Conservation (phyloP, 2,888 invertebrate genomes). For the Leptodirus hochenwartii region DNA sequence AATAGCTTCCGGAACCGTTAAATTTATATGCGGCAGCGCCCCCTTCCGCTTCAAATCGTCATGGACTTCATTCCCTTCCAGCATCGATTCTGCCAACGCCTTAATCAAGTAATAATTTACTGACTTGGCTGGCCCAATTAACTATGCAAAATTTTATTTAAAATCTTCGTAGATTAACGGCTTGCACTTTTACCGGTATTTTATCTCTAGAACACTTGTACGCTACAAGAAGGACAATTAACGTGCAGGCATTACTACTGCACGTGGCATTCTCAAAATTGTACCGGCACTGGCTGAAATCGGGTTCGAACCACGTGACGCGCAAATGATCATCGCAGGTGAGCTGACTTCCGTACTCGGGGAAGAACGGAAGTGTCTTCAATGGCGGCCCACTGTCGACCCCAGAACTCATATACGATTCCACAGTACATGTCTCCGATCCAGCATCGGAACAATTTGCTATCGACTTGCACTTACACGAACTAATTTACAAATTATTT, state of each 20-base stretch:
- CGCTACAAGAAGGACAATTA: conserved; percentile 38
- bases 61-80: conserved; percentile 38
- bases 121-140: conserved; percentile 11
- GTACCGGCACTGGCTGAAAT: conserved; percentile 39
- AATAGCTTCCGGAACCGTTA: conserved; percentile 35
- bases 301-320: conserved; percentile 33
- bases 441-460: too few relatives aligned
- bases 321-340: conserved; percentile 18
- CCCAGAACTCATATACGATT: too few relatives aligned
- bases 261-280: conserved; percentile 26
- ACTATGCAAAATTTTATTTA: conserved; percentile 3
- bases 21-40: conserved; percentile 26
- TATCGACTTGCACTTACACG: too few relatives aligned
- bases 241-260: conserved; percentile 42
- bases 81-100: conserved; percentile 34
- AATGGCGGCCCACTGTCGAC: too few relatives aligned
- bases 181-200: conserved; percentile 16
- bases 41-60: conserved; percentile 27
- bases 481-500: too few relatives aligned
- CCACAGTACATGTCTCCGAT: too few relatives aligned
- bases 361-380: conserved; percentile 22
- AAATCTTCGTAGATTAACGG: neutral
- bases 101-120: conserved; percentile 21
- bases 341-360: conserved; percentile 21
- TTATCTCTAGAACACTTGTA: conserved; percentile 24